Evolutionary conservation across 2,113 vertebrate genomes (phyloP).

Genomic region (Upupa epops): DNA sequence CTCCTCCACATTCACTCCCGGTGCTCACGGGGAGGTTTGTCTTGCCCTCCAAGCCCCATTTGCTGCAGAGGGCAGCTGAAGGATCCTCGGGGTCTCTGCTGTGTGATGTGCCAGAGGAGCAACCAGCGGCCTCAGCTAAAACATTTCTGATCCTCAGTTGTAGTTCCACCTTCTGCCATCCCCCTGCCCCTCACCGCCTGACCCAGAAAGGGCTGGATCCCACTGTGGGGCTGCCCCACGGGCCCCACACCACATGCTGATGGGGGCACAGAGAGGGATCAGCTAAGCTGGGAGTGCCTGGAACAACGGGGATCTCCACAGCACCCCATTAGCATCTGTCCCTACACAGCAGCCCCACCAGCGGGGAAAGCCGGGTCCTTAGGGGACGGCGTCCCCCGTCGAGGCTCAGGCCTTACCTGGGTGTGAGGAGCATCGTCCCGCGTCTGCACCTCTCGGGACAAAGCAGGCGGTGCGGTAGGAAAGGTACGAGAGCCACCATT

Average conservation of each 20-base stretch:
- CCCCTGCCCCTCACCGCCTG: rapidly evolving
- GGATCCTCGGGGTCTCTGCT: not conserved
- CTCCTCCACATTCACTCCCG: not conserved
- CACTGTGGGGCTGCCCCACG: not conserved
- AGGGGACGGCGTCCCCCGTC: no score
- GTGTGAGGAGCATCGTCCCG: rapidly evolving
- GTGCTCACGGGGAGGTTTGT: not conserved
- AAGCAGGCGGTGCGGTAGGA: not conserved
- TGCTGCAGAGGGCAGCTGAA: not conserved
- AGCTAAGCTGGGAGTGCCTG: not conserved
- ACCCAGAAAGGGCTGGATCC: not conserved
- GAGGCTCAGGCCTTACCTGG: not conserved
- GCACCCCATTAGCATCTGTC: rapidly evolving
- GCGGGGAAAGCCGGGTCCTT: no score
- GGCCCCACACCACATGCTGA: not conserved
- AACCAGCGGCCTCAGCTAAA: not conserved
- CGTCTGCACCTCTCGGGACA: not conserved
- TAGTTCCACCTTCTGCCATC: rapidly evolving
- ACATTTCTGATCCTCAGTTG: rapidly evolving
- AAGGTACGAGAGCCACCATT: slow-evolving; percentile 83
- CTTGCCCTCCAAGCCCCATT: rapidly evolving
- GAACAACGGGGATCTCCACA: not conserved
- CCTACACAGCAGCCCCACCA: rapidly evolving
- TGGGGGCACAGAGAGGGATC: not conserved
- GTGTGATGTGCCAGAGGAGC: not conserved